Evolutionary conservation across 2,888 invertebrate species (phyloP), one percentile per base, ranked within the genome.

Genomic region (Tholera decimalis): DNA sequence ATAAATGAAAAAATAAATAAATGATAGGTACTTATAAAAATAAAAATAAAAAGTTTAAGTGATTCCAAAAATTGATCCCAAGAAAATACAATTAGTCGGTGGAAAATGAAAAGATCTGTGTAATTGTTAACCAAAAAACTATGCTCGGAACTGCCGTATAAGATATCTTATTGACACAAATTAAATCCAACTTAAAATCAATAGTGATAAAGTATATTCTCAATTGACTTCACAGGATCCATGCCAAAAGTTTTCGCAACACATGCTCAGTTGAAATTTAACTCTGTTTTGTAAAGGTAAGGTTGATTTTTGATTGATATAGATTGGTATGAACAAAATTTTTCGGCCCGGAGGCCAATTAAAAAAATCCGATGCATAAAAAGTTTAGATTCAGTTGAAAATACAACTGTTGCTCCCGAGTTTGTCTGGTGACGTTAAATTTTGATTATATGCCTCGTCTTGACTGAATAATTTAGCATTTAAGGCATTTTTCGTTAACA

Each of bases 341-440:
- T 73, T 58, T 61, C 61, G 43, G 51, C 22, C 33, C 46, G 20
- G 24, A 46, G 7, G 46, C 67, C 82, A 89, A 88, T 89, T 88
- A 88, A 89, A 89, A 89, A 89, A 89, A 83, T 78, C 69, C 60
- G 5, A 1, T 3, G 28, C n/a, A 1, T 33, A 78, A 80, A 80
- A 78, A 69, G 26, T 41, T 13, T 5, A 50, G 24, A 57, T 78
- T 78, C 71, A 46, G 63, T 50, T 43, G 41, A 63, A 80, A 64
- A 37, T 74, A 63, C 39, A 69, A 13, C 24, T 6, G 3, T 22
- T 24, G 7, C n/a, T 18, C 6, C 9, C 2, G 68, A 55, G 2
- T 69, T 62, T 62, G 54, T n/a, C 11, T 59, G 68, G 11, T 30
- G 30, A 13, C 0, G 1, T 39, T n/a, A 13, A 49, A 47, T n/a